phyloP scores from a whole-genome alignment of 2,113 vertebrate species.

The Aix galericulata region DNA sequence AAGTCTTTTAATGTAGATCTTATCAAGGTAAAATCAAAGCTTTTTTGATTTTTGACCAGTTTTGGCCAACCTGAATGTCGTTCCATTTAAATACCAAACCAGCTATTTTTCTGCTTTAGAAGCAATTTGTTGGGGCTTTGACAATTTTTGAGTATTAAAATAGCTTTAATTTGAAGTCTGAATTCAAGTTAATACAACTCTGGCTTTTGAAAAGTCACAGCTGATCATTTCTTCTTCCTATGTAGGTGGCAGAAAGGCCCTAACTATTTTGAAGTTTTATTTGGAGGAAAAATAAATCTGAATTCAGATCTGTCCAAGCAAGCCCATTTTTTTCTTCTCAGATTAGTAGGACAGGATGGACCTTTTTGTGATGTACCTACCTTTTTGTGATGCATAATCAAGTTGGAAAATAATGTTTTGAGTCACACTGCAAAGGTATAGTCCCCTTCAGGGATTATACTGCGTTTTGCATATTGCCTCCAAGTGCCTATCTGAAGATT shows the following conservation, averaged over 20 bases:
- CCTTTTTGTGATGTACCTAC: accelerated
- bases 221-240: background rate
- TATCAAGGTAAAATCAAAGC: background rate
- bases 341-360: background rate
- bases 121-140: background rate
- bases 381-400: background rate
- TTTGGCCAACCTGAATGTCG: background rate
- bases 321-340: background rate
- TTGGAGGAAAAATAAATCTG: background rate
- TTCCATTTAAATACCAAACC: background rate
- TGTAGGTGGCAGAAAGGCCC: background rate
- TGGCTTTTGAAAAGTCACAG: background rate
- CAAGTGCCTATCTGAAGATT: background rate
- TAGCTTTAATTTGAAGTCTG: background rate
- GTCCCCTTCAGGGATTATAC: background rate
- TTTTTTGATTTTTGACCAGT: background rate
- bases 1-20: background rate
- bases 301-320: background rate
- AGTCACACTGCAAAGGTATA: background rate
- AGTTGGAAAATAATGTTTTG: background rate
- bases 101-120: background rate
- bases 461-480: background rate
- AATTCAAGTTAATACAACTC: background rate
- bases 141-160: background rate
- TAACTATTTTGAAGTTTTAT: background rate